Evolutionary conservation across 2,888 invertebrate species (phyloP).

Genomic region (Lasius fuliginosus): DNA sequence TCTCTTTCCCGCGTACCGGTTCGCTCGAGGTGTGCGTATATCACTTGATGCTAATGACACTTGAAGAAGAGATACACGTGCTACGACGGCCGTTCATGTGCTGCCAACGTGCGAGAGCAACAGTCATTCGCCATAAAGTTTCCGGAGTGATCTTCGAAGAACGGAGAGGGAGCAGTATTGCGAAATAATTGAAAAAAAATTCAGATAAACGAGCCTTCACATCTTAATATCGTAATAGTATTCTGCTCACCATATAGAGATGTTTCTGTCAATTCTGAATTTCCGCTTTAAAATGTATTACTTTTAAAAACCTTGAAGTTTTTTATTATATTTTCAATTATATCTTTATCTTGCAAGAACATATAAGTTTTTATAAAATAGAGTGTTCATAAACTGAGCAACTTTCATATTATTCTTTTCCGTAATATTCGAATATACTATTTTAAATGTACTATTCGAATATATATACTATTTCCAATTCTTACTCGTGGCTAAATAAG

Average conservation of each 20-base stretch:
- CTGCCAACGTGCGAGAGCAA: slow-evolving; percentile 6
- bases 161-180: background rate
- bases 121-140: slow-evolving; percentile 16
- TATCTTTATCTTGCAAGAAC: background rate
- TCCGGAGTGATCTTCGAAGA: background rate
- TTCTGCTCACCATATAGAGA: slow-evolving; percentile 74
- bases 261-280: slow-evolving; percentile 64
- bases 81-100: background rate
- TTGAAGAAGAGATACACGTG: background rate
- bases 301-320: slow-evolving; percentile 56
- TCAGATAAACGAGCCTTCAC: background rate
- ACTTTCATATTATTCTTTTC: background rate
- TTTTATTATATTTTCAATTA: slow-evolving; percentile 10
- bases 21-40: background rate
- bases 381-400: background rate
- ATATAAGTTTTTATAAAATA: background rate
- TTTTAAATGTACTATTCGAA: no score
- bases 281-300: slow-evolving; percentile 73
- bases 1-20: background rate
- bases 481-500: background rate
- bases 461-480: no score
- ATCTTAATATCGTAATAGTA: slow-evolving; percentile 53
- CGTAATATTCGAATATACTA: background rate
- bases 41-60: no score
- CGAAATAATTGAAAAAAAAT: background rate